These are phyloP conservation scores for Cyclophora albipunctata DNA, from an alignment of 2,888 invertebrate species.

Conservation along the genomic window DNA sequence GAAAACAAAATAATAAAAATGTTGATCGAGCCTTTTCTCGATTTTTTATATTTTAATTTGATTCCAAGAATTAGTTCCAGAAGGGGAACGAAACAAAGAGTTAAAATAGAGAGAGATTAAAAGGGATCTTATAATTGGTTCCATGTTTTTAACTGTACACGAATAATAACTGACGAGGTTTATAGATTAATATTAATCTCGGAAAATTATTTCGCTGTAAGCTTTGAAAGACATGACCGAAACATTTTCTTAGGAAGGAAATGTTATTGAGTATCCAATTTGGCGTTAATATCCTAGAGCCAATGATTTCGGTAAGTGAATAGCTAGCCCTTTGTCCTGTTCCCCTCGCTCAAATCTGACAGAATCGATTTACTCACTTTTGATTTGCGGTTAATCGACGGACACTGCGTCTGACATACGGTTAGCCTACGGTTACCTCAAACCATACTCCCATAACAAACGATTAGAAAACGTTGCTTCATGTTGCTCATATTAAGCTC, in stretches of 20 bases:
- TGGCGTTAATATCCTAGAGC: constrained; percentile 9
- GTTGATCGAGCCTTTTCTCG: no score
- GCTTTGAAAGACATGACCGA: background rate
- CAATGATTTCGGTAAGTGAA: constrained; percentile 16
- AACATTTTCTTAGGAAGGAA: background rate
- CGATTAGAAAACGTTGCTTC: no score
- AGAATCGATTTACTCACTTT: constrained; percentile 24
- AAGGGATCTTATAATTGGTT: constrained; percentile 12
- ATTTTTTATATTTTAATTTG: no score
- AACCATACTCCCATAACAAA: no score
- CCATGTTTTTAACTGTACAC: constrained; percentile 3
- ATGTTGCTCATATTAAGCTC: no score
- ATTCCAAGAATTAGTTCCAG: no score
- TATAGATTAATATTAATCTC: no score
- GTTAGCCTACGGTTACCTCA: constrained; percentile 10
- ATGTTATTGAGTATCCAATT: constrained; percentile 13
- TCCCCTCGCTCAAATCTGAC: constrained; percentile 18
- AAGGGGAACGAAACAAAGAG: background rate
- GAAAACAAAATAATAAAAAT: no score
- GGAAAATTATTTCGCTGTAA: no score
- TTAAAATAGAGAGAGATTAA: constrained; percentile 8
- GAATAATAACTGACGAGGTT: no score
- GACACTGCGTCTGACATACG: constrained; percentile 13
- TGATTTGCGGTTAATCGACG: constrained; percentile 28
- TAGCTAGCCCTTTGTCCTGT: constrained; percentile 16